These are phyloP conservation scores for Melolontha melolontha DNA, from an alignment of 2,888 invertebrate genomes.

Conservation along the genomic window DNA sequence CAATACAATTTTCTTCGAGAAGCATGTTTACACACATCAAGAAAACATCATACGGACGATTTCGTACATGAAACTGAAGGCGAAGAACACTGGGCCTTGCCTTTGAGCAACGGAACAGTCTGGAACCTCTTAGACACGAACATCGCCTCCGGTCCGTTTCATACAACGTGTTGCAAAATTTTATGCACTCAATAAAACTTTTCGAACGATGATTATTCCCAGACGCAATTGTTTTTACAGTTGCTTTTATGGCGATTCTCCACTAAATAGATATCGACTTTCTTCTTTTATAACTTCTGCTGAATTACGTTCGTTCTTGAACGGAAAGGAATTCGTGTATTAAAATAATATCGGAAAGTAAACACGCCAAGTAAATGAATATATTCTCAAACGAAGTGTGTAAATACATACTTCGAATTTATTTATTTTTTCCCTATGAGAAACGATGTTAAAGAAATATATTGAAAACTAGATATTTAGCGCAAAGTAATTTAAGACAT, in stretches of 20 bases:
- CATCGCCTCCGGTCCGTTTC: background rate
- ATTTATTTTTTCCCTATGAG: no score
- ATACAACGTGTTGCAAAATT: conserved; percentile 20
- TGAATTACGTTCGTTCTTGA: background rate
- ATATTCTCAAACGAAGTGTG: no score
- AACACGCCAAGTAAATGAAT: no score
- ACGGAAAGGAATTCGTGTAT: no score
- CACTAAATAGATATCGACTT: conserved; percentile 12
- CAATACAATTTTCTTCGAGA: conserved; percentile 15
- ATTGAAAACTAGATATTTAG: no score
- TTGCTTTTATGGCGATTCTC: conserved; percentile 11
- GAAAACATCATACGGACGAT: background rate
- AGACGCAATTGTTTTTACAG: conserved; percentile 24
- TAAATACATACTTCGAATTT: no score
- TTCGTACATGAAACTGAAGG: background rate
- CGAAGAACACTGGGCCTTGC: no score
- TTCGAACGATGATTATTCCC: conserved; percentile 19
- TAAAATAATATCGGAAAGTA: no score
- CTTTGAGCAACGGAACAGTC: no score
- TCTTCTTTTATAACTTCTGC: background rate
- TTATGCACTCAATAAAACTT: conserved; percentile 16
- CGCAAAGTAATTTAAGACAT: no score
- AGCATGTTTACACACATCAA: conserved; percentile 12
- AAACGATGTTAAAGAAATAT: no score
- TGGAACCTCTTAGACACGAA: no score